phyloP scores from a whole-genome alignment of 2,888 invertebrate genomes.

The Arctia plantaginis region DNA sequence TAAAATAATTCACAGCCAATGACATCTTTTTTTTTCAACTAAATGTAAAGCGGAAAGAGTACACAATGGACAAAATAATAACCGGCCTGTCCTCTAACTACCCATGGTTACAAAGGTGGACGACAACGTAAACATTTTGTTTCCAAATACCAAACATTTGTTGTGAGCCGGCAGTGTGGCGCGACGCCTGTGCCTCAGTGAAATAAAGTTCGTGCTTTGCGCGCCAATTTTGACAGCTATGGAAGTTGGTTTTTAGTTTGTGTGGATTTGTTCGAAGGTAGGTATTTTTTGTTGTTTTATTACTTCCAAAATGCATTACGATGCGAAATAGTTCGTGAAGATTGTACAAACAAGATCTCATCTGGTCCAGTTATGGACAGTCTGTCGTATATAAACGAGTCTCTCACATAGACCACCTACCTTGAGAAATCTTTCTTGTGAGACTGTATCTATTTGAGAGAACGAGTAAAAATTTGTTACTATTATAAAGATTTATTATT shows the following conservation, averaged over 20 bases:
- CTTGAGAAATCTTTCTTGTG: too few species aligned
- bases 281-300: slow-evolving; percentile 6
- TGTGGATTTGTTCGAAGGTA: slow-evolving; percentile 31
- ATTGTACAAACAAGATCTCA: neutral
- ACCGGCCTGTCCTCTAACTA: slow-evolving; percentile 43
- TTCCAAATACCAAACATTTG: slow-evolving; percentile 62
- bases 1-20: slow-evolving; percentile 1
- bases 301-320: neutral
- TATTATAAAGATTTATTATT: too few species aligned
- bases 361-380: too few species aligned
- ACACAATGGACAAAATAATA: slow-evolving; percentile 41
- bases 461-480: too few species aligned
- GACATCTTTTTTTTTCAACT: slow-evolving; percentile 14
- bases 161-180: slow-evolving; percentile 63
- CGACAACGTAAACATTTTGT: slow-evolving; percentile 50
- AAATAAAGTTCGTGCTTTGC: slow-evolving; percentile 57
- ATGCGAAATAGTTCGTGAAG: neutral
- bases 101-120: slow-evolving; percentile 49
- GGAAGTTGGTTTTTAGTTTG: slow-evolving; percentile 47
- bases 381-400: too few species aligned
- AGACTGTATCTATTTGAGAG: too few species aligned
- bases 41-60: slow-evolving; percentile 32
- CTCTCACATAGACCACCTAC: too few species aligned
- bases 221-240: slow-evolving; percentile 56
- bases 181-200: slow-evolving; percentile 56